Evolutionary conservation across 2,888 invertebrate species (phyloP).

Genomic region (Caenorhabditis sp.): DNA sequence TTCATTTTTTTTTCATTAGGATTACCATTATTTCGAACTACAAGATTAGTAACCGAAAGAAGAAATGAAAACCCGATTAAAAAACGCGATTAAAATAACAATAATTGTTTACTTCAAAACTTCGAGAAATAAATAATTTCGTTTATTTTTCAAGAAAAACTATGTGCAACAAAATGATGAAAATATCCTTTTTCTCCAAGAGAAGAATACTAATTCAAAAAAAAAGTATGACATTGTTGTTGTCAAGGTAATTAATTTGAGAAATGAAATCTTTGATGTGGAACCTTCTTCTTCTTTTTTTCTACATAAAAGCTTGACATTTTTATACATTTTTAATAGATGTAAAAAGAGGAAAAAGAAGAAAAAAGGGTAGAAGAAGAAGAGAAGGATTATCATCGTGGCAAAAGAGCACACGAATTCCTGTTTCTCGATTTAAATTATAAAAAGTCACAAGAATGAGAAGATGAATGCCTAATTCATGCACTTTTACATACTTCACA

Average conservation of each 20-base stretch:
- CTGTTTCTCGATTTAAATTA: not conserved
- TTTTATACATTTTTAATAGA: not conserved
- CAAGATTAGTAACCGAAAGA: not conserved
- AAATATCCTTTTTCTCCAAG: too few species aligned
- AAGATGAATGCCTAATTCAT: not conserved
- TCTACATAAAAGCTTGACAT: not conserved
- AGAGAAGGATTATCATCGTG: conserved; percentile 10
- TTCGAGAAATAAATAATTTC: not conserved
- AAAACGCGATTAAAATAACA: not conserved
- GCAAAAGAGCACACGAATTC: conserved; percentile 1
- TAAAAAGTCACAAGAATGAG: not conserved
- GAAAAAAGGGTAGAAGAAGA: not conserved
- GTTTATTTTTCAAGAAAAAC: too few species aligned
- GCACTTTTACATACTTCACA: conserved; percentile 7
- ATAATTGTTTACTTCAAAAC: not conserved
- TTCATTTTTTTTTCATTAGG: too few species aligned
- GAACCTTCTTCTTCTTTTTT: too few species aligned
- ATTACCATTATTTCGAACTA: too few species aligned
- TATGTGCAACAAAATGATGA: too few species aligned
- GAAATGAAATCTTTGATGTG: too few species aligned
- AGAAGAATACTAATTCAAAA: too few species aligned
- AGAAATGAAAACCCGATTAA: not conserved
- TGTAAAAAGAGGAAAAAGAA: not conserved
- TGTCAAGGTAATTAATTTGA: too few species aligned
- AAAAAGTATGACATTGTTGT: too few species aligned